Evolutionary conservation across 53 echinoderm and acorn worm genomes (phyloP).

Genomic region (Apostichopus leukothele): DNA sequence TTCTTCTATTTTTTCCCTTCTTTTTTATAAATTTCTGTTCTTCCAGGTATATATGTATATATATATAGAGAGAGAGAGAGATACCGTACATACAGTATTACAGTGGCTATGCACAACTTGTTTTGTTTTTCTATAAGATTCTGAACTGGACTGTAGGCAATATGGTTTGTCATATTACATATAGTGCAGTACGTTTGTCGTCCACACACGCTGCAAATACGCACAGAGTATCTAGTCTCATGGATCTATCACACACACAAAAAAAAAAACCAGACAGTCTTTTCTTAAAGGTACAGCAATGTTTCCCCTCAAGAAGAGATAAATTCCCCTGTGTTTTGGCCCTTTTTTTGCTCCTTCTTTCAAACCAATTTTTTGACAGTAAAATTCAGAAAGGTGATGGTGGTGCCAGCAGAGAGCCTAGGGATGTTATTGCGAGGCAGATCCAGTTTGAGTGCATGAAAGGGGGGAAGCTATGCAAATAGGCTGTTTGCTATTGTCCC

Average conservation of each 20-base stretch:
- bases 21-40: neutral
- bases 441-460: conserved; percentile 22
- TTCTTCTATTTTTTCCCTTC: neutral
- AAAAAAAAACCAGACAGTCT: neutral
- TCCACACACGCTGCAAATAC: neutral
- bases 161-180: neutral
- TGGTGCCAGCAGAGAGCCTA: conserved; percentile 38
- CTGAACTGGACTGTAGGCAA: neutral
- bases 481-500: conserved; percentile 31
- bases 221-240: neutral
- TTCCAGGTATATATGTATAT: neutral
- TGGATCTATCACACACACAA: neutral
- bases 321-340: conserved; percentile 34
- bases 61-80: no score
- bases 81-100: no score
- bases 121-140: neutral
- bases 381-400: conserved; percentile 18
- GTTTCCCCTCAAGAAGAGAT: neutral
- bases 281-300: neutral
- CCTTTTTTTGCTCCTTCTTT: neutral
- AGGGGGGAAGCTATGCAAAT: conserved; percentile 47
- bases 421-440: conserved; percentile 25
- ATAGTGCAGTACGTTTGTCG: neutral
- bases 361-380: conserved; percentile 33
- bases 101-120: no score